A percentile compares a stretch with the other conserved stretches of the same genome.
These are phyloP conservation scores for Vanacampus margaritifer DNA, from an alignment of 2,113 vertebrate genomes.

Conservation along the genomic window DNA sequence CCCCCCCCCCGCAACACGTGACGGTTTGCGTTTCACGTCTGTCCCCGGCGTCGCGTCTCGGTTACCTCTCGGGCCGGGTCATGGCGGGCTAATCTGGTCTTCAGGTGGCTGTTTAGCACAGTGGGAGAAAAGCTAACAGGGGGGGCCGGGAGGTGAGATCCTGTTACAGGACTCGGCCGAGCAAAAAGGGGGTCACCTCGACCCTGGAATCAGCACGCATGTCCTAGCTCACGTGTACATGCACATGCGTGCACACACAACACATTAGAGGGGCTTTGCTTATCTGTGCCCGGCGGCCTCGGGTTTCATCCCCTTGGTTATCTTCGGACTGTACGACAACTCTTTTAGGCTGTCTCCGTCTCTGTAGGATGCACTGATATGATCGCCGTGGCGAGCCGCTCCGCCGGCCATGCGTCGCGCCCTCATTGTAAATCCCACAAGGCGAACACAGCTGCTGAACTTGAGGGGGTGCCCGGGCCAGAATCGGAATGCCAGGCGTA, in stretches of 20 bases:
- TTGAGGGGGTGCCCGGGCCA: background rate
- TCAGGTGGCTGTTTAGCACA: slow-evolving; percentile 76
- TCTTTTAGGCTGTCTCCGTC: slow-evolving; percentile 59
- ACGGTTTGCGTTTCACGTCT: slow-evolving; percentile 62
- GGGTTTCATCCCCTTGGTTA: slow-evolving; percentile 52
- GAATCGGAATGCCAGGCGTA: background rate
- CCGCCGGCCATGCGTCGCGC: slow-evolving; percentile 67
- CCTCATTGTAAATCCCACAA: slow-evolving; percentile 63
- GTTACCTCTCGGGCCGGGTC: slow-evolving; percentile 71
- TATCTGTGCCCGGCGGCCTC: slow-evolving; percentile 57
- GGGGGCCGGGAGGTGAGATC: slow-evolving; percentile 71
- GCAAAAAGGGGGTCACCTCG: slow-evolving; percentile 70
- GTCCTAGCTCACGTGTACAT: slow-evolving; percentile 2
- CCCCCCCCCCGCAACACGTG: slow-evolving; percentile 45
- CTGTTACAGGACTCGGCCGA: slow-evolving; percentile 71
- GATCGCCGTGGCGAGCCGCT: slow-evolving; percentile 72
- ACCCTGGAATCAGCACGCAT: slow-evolving; percentile 45
- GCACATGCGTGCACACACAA: slow-evolving; percentile 25
- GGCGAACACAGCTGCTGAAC: slow-evolving; percentile 58
- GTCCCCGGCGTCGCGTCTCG: slow-evolving; percentile 65
- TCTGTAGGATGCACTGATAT: slow-evolving; percentile 71
- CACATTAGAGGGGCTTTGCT: slow-evolving; percentile 22
- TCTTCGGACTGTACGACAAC: slow-evolving; percentile 50
- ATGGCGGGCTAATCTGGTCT: slow-evolving; percentile 72
- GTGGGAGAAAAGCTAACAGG: slow-evolving; percentile 63